These are phyloP conservation scores for Phrixothrix hirtus DNA, from an alignment of 2,888 invertebrate species.

Conservation along the genomic window DNA sequence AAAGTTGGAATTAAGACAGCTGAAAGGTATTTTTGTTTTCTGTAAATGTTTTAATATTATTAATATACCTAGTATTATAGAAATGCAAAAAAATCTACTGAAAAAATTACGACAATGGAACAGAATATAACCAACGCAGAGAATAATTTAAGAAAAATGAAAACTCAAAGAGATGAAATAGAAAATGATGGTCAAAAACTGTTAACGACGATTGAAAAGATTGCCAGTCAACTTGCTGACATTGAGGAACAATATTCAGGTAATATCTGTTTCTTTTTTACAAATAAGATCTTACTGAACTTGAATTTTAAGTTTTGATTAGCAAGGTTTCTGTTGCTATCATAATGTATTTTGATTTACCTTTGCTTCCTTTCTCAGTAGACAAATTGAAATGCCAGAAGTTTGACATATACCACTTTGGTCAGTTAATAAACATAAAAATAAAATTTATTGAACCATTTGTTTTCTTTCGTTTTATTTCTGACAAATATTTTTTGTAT, in stretches of 20 bases:
- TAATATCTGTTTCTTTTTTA: conserved; percentile 20
- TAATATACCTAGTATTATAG: conserved; percentile 53
- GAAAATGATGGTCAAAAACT: conserved; percentile 61
- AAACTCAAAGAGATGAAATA: conserved; percentile 62
- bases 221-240: conserved; percentile 62
- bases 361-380: too few species aligned
- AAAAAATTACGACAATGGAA: conserved; percentile 74
- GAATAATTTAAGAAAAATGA: conserved; percentile 64
- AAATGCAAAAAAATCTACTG: conserved; percentile 75
- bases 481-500: too few species aligned
- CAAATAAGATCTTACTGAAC: too few species aligned
- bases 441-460: too few species aligned
- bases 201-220: conserved; percentile 61
- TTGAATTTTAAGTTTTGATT: too few species aligned
- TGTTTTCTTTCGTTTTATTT: too few species aligned
- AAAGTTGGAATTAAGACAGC: conserved; percentile 72
- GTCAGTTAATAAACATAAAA: too few species aligned
- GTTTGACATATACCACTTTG: too few species aligned
- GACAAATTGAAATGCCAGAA: too few species aligned
- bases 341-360: too few species aligned
- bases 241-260: conserved; percentile 62
- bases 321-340: too few species aligned
- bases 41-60: not conserved
- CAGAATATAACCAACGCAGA: conserved; percentile 72
- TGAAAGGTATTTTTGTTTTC: conserved; percentile 51